Base-by-base conservation (phyloP, 2,888 invertebrate species). In the Mayetiola destructor region DNA sequence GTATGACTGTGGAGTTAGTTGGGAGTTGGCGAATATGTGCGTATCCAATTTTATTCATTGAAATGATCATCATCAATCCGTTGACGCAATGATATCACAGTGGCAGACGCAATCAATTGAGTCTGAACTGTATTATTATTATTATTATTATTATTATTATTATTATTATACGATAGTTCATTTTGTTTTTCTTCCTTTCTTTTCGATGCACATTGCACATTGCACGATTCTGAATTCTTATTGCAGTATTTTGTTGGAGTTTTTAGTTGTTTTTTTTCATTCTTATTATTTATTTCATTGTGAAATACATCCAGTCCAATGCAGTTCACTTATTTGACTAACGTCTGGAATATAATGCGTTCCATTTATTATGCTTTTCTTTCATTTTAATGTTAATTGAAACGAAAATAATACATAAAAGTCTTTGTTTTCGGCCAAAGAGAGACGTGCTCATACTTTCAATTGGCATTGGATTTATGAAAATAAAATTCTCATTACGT, bases 361-460 rank as follows among this genome's bases (percentile, higher is more conserved):
- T 27, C 48, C n/a, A 16, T 16, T 48, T 16, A 27, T 48, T 48
- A n/a, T n/a, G n/a, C 27, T 48, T 27, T 48, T 48, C 48, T 48
- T 48, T 48, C 48, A 48, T 48, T 48, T 48, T 48, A 48, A 48
- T 48, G 48, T 48, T 48, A 48, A 48, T 48, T 48, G 27, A 48
- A 48, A 48, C 48, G 48, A 48, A 23, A 48, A 48, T 48, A 48
- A 48, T 48, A 27, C 27, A 48, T 48, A 27, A 23, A 48, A n/a
- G 27, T 48, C 27, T 48, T 48, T 48, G 48, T 48, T 48, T 48
- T 48, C 48, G n/a, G n/a, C n/a, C n/a, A n/a, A n/a, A n/a, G n/a
- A n/a, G n/a, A n/a, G n/a, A n/a, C n/a, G n/a, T n/a, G n/a, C n/a
- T n/a, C n/a, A n/a, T n/a, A n/a, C n/a, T n/a, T n/a, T n/a, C n/a